These are phyloP conservation scores for Cebidichthys violaceus DNA, from an alignment of 2,113 vertebrate genomes.

Conservation along the genomic window DNA sequence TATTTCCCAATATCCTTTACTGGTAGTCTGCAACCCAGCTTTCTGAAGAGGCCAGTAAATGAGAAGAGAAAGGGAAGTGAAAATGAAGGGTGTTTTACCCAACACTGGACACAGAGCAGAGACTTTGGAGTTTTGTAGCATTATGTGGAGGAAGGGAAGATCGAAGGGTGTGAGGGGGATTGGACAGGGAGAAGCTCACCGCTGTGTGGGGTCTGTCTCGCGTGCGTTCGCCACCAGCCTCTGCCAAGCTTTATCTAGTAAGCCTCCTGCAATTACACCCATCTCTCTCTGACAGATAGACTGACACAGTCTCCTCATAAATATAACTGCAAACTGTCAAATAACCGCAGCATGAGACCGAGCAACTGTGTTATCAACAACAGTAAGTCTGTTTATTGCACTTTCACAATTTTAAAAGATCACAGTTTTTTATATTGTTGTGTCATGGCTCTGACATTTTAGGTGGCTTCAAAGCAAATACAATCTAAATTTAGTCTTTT, in stretches of 20 bases:
- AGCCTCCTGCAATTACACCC: constrained; percentile 48
- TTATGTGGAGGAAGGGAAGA: constrained; percentile 16
- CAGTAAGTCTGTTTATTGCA: constrained; percentile 19
- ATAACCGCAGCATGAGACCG: neutral
- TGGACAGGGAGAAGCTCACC: constrained; percentile 23
- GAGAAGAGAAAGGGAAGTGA: constrained; percentile 26
- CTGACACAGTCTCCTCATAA: constrained; percentile 36
- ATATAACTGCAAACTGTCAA: constrained; percentile 20
- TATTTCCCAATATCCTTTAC: constrained; percentile 59
- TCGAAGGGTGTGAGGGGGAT: constrained; percentile 26
- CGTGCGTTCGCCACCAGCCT: constrained; percentile 37
- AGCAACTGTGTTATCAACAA: constrained; percentile 6
- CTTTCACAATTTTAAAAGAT: neutral
- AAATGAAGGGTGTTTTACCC: constrained; percentile 24
- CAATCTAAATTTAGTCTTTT: neutral
- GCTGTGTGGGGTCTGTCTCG: constrained; percentile 73
- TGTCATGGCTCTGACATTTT: neutral
- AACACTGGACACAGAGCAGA: constrained; percentile 17
- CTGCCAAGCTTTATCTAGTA: constrained; percentile 57
- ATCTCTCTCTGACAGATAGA: constrained; percentile 35
- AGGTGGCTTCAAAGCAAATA: neutral
- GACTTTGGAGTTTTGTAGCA: constrained; percentile 29
- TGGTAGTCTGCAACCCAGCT: constrained; percentile 37
- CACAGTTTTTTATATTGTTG: neutral
- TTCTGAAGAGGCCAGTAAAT: constrained; percentile 34